Conservation (phyloP, 2,888 invertebrate genomes). For the Diarsia mendica region DNA sequence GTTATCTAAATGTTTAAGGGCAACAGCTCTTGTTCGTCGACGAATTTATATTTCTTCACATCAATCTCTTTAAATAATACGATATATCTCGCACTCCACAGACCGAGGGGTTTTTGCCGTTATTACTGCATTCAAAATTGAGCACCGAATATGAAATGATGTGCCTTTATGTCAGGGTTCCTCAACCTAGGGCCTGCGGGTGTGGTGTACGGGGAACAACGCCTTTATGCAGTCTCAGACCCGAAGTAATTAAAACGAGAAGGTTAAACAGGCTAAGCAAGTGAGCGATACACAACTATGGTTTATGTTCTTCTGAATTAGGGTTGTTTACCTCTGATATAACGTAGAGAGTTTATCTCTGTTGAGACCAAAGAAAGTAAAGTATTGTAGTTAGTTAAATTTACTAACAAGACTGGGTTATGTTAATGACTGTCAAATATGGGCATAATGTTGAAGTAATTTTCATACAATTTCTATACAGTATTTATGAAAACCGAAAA, state of each 20-base stretch:
- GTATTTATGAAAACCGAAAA: background rate
- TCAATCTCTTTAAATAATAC: slow-evolving; percentile 64
- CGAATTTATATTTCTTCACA: slow-evolving; percentile 56
- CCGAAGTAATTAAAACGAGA: slow-evolving; percentile 35
- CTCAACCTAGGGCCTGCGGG: slow-evolving; percentile 13
- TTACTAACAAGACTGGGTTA: background rate
- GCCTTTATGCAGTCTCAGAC: slow-evolving; percentile 11
- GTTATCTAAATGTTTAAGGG: slow-evolving; percentile 34
- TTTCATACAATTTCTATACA: background rate
- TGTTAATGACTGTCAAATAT: background rate
- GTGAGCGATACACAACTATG: background rate
- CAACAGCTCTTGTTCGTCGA: slow-evolving; percentile 31
- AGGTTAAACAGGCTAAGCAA: slow-evolving; percentile 16
- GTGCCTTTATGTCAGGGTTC: slow-evolving; percentile 26
- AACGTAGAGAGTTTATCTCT: background rate
- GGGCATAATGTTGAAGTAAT: background rate
- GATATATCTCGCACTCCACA: slow-evolving; percentile 57
- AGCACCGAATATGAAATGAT: slow-evolving; percentile 60
- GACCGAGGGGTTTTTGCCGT: slow-evolving; percentile 44
- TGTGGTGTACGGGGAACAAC: slow-evolving; percentile 9
- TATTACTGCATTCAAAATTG: slow-evolving; percentile 61
- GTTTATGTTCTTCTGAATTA: slow-evolving; percentile 16
- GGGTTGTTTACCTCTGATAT: background rate
- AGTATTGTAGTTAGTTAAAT: background rate
- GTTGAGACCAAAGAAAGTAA: background rate